A percentile compares a stretch with the other conserved stretches of the same genome.
Evolutionary conservation across 2,113 vertebrate genomes (phyloP).

Genomic region (Thalassarche chlororhynchos): DNA sequence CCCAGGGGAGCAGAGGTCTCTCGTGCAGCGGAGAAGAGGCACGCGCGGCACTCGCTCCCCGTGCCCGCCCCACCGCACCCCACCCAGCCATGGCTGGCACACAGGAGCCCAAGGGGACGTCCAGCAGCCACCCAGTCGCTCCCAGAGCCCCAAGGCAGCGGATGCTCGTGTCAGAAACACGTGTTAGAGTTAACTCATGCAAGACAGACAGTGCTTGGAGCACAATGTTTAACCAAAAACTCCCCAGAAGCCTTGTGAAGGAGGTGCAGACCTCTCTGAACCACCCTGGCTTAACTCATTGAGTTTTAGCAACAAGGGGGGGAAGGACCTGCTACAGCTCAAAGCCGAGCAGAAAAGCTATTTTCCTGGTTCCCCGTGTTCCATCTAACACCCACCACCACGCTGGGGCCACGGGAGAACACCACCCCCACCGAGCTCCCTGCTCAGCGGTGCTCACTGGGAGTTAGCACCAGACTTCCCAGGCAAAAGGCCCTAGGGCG

Average conservation of each 20-base stretch:
- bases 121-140: neutral
- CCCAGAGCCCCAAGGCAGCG: neutral
- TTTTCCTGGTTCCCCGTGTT: neutral
- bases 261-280: neutral
- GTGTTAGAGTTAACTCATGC: neutral
- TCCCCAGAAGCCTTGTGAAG: neutral
- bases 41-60: accelerated
- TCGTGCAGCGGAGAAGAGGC: neutral
- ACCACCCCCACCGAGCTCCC: too few relatives aligned
- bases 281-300: neutral
- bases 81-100: neutral
- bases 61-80: neutral
- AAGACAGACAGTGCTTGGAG: neutral
- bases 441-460: neutral
- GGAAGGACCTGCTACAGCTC: neutral
- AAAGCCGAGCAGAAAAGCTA: neutral
- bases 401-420: accelerated
- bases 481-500: neutral
- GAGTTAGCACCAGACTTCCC: neutral
- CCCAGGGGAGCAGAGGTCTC: neutral
- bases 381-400: neutral
- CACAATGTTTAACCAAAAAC: neutral
- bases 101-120: neutral
- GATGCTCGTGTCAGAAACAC: neutral
- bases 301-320: neutral